Base-by-base conservation (phyloP, 2,888 invertebrate genomes). In the Bursaphelenchus okinawaensis region DNA sequence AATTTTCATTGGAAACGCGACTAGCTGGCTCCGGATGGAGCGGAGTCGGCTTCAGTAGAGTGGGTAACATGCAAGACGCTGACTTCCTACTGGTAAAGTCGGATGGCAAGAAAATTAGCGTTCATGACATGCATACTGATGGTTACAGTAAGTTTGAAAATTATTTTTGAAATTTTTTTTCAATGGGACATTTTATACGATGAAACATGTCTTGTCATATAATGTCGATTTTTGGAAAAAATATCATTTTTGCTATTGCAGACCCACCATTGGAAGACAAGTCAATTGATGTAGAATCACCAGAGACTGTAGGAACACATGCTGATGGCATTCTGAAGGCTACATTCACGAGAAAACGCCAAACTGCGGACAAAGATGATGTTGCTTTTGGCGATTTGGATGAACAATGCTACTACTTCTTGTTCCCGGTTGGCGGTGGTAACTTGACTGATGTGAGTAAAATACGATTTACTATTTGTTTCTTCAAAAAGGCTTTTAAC, bases 1-100 rank as follows among this genome's bases (percentile, higher is more conserved):
- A 83, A 55, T 83, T 83, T 70, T 74, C 76, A 2, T 60, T 83
- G 19, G 81, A 81, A 58, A 81, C 83, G 0, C 74, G 73, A 29
- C 23, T 58, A 54, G 68, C 28, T 20, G 22, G 58, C 57, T 67
- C 19, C 19, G 20, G 72, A 31, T 82, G 82, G 82, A 79, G 77
- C 27, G 82, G 82, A 28, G 72, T 82, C 20, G 82, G 73, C 56
- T 77, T 82, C 72, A 73, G 73, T 20, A 59, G 64, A 7, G 72
- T 74, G 24, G 80, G 80, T 61, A 72, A 72, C 4, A 77, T 82
- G 80, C 69, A 63, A 23, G 78, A 80, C 50, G 80, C 80, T 22
- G 82, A 83, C 67, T 71, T 80, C 70, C 68, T 82, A 55, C 66
- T 82, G 22, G 69, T 83, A 16, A 78, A 78, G 52, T 70, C 74